A percentile compares a stretch with the other conserved stretches of the same genome.
These are phyloP conservation scores for Bombus consobrinus DNA, from an alignment of 1,140 invertebrate genomes.

Conservation along the genomic window DNA sequence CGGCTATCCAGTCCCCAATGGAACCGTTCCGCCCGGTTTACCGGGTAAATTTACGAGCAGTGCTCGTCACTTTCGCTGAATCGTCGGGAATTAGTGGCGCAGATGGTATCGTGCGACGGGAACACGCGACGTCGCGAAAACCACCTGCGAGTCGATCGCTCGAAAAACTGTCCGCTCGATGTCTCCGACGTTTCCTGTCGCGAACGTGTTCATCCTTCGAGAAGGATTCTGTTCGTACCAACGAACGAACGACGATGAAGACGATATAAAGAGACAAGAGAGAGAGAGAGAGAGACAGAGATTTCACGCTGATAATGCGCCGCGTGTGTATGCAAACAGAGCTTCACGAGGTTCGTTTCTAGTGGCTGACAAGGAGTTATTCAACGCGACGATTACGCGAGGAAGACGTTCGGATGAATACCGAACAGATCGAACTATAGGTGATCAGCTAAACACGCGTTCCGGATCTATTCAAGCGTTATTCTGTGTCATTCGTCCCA, in stretches of 20 bases:
- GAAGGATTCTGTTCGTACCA: neutral
- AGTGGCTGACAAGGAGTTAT: constrained; percentile 11
- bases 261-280: neutral
- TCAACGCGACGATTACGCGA: constrained; percentile 1
- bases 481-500: constrained; percentile 54
- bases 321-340: neutral
- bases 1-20: constrained; percentile 24
- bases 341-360: neutral
- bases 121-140: constrained; percentile 19
- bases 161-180: constrained; percentile 7
- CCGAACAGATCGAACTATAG: constrained; percentile 35
- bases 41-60: constrained; percentile 46
- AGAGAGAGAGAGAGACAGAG: neutral
- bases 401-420: neutral
- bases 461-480: constrained; percentile 53
- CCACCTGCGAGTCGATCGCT: constrained; percentile 26
- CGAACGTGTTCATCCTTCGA: constrained; percentile 33
- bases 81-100: constrained; percentile 47
- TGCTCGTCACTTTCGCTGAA: constrained; percentile 49
- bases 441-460: constrained; percentile 56
- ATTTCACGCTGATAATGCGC: constrained; percentile 2
- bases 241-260: neutral
- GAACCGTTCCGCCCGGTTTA: constrained; percentile 31
- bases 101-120: constrained; percentile 13
- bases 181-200: neutral